Evolutionary conservation across 2,888 invertebrate species (phyloP), one percentile per base, ranked within the genome.

Genomic region (Ichneumoninae sp.): DNA sequence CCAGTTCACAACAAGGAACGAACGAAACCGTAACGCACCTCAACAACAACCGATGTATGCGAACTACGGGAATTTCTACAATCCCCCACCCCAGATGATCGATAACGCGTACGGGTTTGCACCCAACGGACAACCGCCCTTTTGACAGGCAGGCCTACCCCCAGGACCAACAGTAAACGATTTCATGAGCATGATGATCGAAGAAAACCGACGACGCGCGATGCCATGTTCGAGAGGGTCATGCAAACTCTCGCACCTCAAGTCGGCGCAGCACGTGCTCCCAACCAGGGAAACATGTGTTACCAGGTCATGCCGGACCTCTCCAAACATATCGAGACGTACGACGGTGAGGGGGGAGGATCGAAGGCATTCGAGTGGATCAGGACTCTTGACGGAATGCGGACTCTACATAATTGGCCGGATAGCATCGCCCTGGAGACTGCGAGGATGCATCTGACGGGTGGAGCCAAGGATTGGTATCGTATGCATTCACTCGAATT

Each of bases 301-400:
- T 60, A 60, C 26, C 57, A 60, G 57, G 57, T 60, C 8, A 60
- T 78, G 57, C 69, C 78, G 3, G 69, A 78, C 10, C 22, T 78
- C 7, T 69, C 47, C 3, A 47, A 60, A 71, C 69, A 57, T 10
- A 79, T 79, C 50, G 26, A 26, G 1, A 30, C 19, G 5, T 80
- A 65, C 54, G 44, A 60, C 10, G 74, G 74, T 8, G 65, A 65
- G 30, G 74, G 65, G 13, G 57, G 62, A 7, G 33, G 30, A 10
- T 8, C 50, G 36, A n/a, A 26, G 44, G 72, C 80, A 13, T 8
- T 26, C 19, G 72, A 80, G n/a, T 80, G 80, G 72, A 22, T 71
- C 1, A 44, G 19, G 3, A 47, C 36, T 6, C 16, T 80, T 16
- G 54, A 47, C 5, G 30, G 54, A 7, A 80, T 65, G 71, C 33